Base-by-base conservation (phyloP, 2,797 vertebrate genomes). In the Chelonia mydas region DNA sequence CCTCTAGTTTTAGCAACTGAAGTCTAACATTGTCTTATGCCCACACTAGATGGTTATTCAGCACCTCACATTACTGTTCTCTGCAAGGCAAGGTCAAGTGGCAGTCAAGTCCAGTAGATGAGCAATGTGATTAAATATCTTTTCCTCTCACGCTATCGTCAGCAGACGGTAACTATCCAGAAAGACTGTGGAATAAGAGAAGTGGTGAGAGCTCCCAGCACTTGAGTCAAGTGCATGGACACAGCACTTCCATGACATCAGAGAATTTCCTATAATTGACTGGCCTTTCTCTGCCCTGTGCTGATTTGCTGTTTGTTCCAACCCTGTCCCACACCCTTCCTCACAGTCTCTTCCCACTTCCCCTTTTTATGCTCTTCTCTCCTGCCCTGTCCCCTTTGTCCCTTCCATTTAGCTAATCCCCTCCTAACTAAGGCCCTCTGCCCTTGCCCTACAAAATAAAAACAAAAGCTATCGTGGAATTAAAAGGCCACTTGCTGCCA, bases 391-490 rank as follows among this genome's bases (percentile, higher is more conserved):
- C 1, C 33, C 9, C 90, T 27, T n/a, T 41, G 17, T 25, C 37
- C 92, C 81, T 86, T 68, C 88, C 51, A 13, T 84, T 74, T 45
- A 12, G 61, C 5, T 25, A 5, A 78, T 47, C 87, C 12, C 47
- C 25, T 94, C 68, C 7, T 37, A 74, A 25, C 37, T 23, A 41
- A 74, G 10, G 3, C 25, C 25, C 37, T 25, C 37, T 27, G 37
- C 41, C 72, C 23, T 45, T 23, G 5, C 37, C 41, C 5, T 21
- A 16, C 59, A 59, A 72, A 41, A 41, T 37, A 41, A 41, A 72
- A 47, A 28, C 23, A 45, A 91, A 93, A 95, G 96, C 79, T 83
- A 12, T 6, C 53, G 65, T 90, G 74, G 84, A 81, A 89, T 27
- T 0, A 68, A n/a, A 45, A 49, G 78, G 90, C 51, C 21, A 11